Evolutionary conservation across 2,888 invertebrate species (phyloP), one percentile per base, ranked within the genome.

Genomic region (Drosophila colorata): DNA sequence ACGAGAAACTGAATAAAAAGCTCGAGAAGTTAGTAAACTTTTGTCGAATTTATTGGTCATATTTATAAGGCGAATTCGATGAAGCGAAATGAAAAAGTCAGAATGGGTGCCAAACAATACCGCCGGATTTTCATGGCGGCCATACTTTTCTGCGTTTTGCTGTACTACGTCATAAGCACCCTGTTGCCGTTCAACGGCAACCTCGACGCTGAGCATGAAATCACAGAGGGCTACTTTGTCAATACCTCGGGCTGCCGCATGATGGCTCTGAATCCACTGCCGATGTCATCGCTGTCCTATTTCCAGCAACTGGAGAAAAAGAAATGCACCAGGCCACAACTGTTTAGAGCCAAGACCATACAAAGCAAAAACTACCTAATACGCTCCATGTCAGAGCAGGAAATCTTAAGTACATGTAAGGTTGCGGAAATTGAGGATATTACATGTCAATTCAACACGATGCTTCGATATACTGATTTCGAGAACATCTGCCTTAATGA

Each of bases 381-480:
- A 6, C 20, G 14, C 78, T 90, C 1, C 0, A 94, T 49, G 38
- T 6, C 49, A 4, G 9, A 33, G n/a, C 1, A 8, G 2, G 14
- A 0, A 95, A 95, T 0, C 93, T 93, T 0, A 92, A 33, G 3
- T 5, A 14, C 5, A 7, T 44, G 14, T 14, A 20, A 38, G 7
- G 48, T 59, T 9, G 2, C 9, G 7, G 28, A 1, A 0, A 7
- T 47, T 11, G n/a, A 33, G 0, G 35, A 47, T 16, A 11, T 65
- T 4, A 6, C 0, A 2, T 65, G 65, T 11, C 18, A 9, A 8
- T 65, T 41, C 28, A n/a, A 11, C 6, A 14, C 2, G 3, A 6
- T 52, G 2, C 11, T 35, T 4, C 47, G 65, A 11, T 5, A 0
- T 2, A 28, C 11, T 7, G 65, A 65, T 11, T n/a, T 11, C 1